Percentiles rank a stretch among this genome's conserved stretches.
Evolutionary conservation across 2,888 invertebrate genomes (phyloP).

Genomic region (Lydus trimaculatus): DNA sequence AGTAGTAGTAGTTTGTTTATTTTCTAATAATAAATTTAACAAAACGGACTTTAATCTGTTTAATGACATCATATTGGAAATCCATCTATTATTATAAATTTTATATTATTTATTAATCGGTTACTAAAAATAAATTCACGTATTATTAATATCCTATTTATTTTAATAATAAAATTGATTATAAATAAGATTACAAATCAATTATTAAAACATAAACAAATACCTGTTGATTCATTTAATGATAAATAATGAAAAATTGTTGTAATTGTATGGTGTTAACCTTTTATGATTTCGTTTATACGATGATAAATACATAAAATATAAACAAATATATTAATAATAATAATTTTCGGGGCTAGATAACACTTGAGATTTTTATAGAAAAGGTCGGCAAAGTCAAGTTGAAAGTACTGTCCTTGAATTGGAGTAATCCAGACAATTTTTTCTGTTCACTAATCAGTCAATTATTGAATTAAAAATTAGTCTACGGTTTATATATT

Average conservation of each 20-base stretch:
- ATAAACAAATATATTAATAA: no score
- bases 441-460: background rate
- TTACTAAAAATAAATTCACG: background rate
- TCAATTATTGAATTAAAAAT: background rate
- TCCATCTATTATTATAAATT: background rate
- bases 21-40: background rate
- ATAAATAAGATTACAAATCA: no score
- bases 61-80: background rate
- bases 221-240: background rate
- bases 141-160: no score
- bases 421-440: background rate
- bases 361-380: background rate
- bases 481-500: background rate
- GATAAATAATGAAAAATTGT: background rate
- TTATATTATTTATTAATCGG: no score
- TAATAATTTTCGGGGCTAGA: background rate
- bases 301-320: no score
- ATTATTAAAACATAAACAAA: slow-evolving; percentile 2
- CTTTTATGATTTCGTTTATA: no score
- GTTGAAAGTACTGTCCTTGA: background rate
- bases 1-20: no score
- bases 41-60: background rate
- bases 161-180: no score
- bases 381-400: slow-evolving; percentile 1
- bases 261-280: background rate